Evolutionary conservation across 2,113 vertebrate species (phyloP).

Genomic region (Sprattus sprattus): DNA sequence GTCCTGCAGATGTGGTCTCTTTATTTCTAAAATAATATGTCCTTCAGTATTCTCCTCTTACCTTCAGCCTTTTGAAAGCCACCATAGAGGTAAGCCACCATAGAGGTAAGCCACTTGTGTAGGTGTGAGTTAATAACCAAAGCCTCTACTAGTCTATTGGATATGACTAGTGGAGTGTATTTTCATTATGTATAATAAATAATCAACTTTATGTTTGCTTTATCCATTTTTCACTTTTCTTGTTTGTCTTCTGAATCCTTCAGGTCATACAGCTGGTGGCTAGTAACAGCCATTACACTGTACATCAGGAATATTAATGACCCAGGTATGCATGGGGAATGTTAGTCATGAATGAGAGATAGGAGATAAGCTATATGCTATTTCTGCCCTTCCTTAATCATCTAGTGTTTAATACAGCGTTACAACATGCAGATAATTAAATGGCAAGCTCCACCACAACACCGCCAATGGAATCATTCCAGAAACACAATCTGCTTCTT

Average conservation of each 20-base stretch:
- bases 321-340: no score
- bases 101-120: conserved; percentile 21
- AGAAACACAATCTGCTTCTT: not conserved
- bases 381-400: conserved; percentile 1
- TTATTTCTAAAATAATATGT: no score
- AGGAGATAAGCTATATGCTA: not conserved
- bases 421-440: no score
- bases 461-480: no score
- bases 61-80: not conserved
- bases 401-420: not conserved
- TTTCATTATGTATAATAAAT: not conserved
- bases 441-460: no score
- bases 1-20: no score
- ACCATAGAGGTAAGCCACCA: conserved; percentile 28
- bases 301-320: no score
- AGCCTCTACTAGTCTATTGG: not conserved
- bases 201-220: not conserved
- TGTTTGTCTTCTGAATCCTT: not conserved
- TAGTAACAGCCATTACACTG: not conserved
- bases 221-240: not conserved
- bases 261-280: not conserved
- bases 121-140: not conserved
- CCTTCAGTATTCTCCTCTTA: no score
- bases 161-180: not conserved
- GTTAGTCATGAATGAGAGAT: no score